Base-by-base conservation (phyloP, 2,888 invertebrate species). In the Protonemura montana region DNA sequence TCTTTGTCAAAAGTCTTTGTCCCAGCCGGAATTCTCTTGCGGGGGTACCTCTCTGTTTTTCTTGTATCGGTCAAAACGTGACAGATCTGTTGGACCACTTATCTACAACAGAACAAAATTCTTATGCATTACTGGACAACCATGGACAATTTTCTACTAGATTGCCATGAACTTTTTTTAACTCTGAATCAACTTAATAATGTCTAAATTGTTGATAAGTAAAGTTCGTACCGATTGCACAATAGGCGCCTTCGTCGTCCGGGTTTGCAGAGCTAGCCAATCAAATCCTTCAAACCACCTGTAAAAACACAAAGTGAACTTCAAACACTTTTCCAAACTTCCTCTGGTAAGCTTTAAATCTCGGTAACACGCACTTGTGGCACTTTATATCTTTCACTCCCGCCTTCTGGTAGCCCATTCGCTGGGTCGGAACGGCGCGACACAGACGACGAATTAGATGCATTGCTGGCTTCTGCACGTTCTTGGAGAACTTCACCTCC, bases 281-380 rank as follows among this genome's bases (percentile, higher is more conserved):
- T 98, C 97, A 90, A 98, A 96, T 76, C 95, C 96, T 89, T 95
- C 93, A 91, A 97, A 99, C 98, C 98, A 98, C 89, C 97, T 97
- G 90, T 27, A 92, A 35, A 35, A 35, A 35, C 35, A 35, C 35
- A 10, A 35, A 35, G 35, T 10, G 10, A 35, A 35, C 35, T 6
- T 35, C 35, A 59, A 3, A 59, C 82, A 42, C 28, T 83, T 83
- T 35, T 27, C 83, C 10, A 80, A 1, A 13, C 10, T 2, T 21
- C 10, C 81, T 13, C 16, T 21, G 81, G 25, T 16, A 6, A 80
- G 35, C 35, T 35, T 10, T 35, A 35, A 35, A 6, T 10, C 3
- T 35, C 35, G 10, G 35, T 6, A 35, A 13, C 59, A 59, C 59
- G 59, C 91, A 97, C 95, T 95, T 96, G 91, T 97, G 97, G 89